phyloP scores from a whole-genome alignment of 1,140 invertebrate genomes.

The Drosophila cardini region DNA sequence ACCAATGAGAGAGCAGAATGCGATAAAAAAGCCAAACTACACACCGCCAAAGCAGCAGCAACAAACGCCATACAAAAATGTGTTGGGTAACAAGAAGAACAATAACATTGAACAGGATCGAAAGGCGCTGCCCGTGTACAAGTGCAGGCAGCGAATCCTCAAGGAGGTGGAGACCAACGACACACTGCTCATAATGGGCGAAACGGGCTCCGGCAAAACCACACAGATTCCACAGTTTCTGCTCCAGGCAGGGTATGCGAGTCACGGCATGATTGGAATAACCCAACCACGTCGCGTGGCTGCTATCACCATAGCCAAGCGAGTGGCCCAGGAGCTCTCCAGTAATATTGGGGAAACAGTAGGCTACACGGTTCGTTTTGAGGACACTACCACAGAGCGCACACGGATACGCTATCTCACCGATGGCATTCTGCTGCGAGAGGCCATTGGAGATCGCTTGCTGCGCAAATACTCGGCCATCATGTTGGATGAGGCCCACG shows the following conservation, averaged over 20 bases:
- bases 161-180: constrained; percentile 70
- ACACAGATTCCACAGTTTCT: constrained; percentile 95
- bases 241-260: constrained; percentile 86
- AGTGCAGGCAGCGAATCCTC: constrained; percentile 66
- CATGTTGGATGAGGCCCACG: constrained; percentile 98
- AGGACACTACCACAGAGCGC: constrained; percentile 89
- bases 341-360: constrained; percentile 87
- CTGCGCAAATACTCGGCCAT: constrained; percentile 91
- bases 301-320: constrained; percentile 93
- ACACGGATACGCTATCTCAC: constrained; percentile 95
- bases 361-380: constrained; percentile 95
- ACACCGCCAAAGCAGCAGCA: constrained; percentile 17
- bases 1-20: constrained; percentile 30
- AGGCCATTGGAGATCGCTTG: constrained; percentile 90
- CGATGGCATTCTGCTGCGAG: constrained; percentile 95
- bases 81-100: constrained; percentile 31
- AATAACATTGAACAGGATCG: constrained; percentile 62
- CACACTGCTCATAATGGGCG: constrained; percentile 92
- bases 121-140: constrained; percentile 63
- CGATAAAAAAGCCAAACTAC: constrained; percentile 41
- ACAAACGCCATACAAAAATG: constrained; percentile 12
- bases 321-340: constrained; percentile 93
- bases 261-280: constrained; percentile 89
- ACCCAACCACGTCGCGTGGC: constrained; percentile 97
- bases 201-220: constrained; percentile 96